A percentile compares a stretch with the other conserved stretches of the same genome.
These are phyloP conservation scores for Trachops cirrhosus DNA, from an alignment of 2,797 vertebrate species.

Conservation along the genomic window DNA sequence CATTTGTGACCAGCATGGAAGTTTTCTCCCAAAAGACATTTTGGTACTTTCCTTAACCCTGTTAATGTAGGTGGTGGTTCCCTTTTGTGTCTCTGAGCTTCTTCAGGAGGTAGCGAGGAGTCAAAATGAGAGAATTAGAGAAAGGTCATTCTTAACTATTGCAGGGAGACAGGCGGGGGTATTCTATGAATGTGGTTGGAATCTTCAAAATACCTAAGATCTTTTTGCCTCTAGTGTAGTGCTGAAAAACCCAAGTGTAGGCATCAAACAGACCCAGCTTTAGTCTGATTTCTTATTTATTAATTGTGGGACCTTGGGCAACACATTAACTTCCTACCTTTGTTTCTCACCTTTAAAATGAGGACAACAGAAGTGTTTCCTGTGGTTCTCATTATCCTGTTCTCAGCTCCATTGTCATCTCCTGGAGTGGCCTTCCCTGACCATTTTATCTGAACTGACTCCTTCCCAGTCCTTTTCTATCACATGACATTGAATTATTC, in stretches of 20 bases:
- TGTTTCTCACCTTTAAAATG: conserved; percentile 31
- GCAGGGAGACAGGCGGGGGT: background rate
- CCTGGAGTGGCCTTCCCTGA: background rate
- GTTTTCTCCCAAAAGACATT: background rate
- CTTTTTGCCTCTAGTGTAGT: background rate
- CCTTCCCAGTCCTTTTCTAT: background rate
- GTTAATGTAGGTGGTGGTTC: background rate
- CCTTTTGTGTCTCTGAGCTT: background rate
- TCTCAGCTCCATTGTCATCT: background rate
- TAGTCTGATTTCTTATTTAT: conserved; percentile 12
- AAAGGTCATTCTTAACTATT: background rate
- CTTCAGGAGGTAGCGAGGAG: background rate
- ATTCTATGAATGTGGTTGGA: background rate
- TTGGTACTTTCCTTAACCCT: conserved; percentile 27
- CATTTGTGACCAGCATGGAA: background rate
- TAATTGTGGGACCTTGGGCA: background rate
- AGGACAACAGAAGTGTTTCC: background rate
- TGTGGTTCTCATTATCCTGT: background rate
- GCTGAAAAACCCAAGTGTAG: background rate
- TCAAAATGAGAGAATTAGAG: background rate
- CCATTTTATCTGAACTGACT: background rate
- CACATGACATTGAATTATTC: background rate
- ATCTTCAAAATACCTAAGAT: background rate
- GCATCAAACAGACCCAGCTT: background rate
- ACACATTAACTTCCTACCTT: background rate